These are phyloP conservation scores for Tridacna gigas DNA, from an alignment of 2,888 invertebrate genomes.

Conservation along the genomic window DNA sequence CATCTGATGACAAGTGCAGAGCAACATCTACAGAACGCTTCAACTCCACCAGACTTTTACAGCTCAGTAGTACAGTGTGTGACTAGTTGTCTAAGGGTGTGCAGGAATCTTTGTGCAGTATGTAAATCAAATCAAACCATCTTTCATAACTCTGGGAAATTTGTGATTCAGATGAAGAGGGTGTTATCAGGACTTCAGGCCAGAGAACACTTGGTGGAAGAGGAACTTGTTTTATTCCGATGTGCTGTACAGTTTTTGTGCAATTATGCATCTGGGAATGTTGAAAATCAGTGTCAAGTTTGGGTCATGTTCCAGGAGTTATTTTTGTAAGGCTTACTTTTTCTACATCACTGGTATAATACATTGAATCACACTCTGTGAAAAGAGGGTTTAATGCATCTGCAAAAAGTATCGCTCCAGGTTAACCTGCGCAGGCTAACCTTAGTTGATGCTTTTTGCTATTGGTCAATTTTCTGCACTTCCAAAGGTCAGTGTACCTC, in stretches of 20 bases:
- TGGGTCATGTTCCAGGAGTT: conserved; percentile 54
- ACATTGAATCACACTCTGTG: too few species aligned
- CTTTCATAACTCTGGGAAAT: conserved; percentile 27
- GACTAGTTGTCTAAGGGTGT: conserved; percentile 65
- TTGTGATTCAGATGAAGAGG: conserved; percentile 28
- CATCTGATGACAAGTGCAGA: not conserved
- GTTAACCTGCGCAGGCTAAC: too few species aligned
- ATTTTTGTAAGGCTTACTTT: conserved; percentile 58
- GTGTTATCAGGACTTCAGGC: conserved; percentile 17
- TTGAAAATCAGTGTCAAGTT: conserved; percentile 63
- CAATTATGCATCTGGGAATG: conserved; percentile 68
- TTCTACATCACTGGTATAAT: too few species aligned
- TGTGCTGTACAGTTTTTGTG: conserved; percentile 76
- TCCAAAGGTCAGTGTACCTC: too few species aligned
- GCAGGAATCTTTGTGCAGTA: conserved; percentile 70
- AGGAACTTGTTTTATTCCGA: conserved; percentile 54
- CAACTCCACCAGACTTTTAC: not conserved
- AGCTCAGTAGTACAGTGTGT: conserved; percentile 37
- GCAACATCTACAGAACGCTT: not conserved
- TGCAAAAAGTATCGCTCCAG: too few species aligned
- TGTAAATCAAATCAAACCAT: conserved; percentile 59
- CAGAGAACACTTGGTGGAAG: conserved; percentile 27
- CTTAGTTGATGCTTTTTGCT: too few species aligned
- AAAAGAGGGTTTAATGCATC: too few species aligned
- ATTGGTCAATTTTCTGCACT: too few species aligned